Base-by-base conservation (phyloP, 2,888 invertebrate species). In the Pyrgus malvae region DNA sequence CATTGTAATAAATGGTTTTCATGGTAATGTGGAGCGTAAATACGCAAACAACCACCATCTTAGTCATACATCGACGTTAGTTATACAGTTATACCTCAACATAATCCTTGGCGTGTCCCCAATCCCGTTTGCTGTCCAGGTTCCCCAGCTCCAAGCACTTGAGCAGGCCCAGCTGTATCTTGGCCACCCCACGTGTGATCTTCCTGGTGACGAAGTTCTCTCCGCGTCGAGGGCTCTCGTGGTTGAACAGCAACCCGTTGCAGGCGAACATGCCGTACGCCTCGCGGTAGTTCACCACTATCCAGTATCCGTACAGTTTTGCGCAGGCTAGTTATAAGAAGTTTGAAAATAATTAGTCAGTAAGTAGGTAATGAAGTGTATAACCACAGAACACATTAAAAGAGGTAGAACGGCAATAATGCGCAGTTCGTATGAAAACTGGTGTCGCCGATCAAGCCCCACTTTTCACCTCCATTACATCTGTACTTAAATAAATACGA, bases 121-220 rank as follows among this genome's bases (percentile, higher is more conserved):
- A 99, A 83, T 99, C 99, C 70, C 99, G 92, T 77, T 96, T 95
- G 11, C 99, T 96, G 80, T 99, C 98, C 70, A 99, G 87, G 80
- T 98, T 98, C 12, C 99, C 99, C 56, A 99, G 90, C 77, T 98
- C 98, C 49, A 99, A 84, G 58, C 88, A 92, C 58, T 97, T 94
- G 79, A 97, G 93, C 58, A 97, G 93, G 0, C 98, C 97, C 6
- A 98, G 91, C 54, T 93, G 92, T 67, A 99, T 99, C 91, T 99
- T 99, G 6, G 99, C 98, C 16, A 99, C 99, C 1, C 97, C 97
- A 31, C 99, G 92, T 0, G 99, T 99, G 60, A 99, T 98, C 90
- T 99, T 99, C 62, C 99, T 92, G 0, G 99, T 99, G 5, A 99
- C 99, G 89, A 99, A 99, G 74, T 97, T 99, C 88, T 99, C 99